Conservation (phyloP, 2,888 invertebrate genomes). For the Linyphia triangularis region DNA sequence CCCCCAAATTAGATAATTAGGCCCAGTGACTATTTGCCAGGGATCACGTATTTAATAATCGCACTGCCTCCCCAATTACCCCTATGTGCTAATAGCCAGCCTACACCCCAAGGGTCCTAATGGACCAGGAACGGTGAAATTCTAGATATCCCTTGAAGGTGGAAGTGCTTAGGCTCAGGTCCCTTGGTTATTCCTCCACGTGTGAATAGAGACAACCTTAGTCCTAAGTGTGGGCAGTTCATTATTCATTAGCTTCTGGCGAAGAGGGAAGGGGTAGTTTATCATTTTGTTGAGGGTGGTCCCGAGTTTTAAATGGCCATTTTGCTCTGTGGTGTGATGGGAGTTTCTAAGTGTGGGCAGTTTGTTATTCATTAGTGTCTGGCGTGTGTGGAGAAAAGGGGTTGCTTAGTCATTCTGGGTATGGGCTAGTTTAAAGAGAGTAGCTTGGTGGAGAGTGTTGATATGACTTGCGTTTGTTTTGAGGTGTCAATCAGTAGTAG, state of each 20-base stretch:
- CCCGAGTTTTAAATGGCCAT: too few relatives aligned
- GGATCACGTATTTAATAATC: conserved; percentile 50
- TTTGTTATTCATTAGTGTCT: background rate
- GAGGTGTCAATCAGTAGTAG: too few relatives aligned
- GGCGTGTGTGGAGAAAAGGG: background rate
- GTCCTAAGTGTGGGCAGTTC: background rate
- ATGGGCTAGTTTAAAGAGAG: too few relatives aligned
- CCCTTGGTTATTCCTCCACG: background rate
- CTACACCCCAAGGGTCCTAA: too few relatives aligned
- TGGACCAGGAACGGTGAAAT: too few relatives aligned
- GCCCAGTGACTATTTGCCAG: conserved; percentile 1
- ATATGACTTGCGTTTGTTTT: too few relatives aligned
- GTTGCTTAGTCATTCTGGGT: too few relatives aligned
- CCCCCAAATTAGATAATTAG: conserved; percentile 41
- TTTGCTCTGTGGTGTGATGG: too few relatives aligned
- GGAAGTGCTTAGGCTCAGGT: background rate
- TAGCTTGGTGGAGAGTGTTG: too few relatives aligned
- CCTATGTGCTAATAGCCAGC: background rate
- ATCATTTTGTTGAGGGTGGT: too few relatives aligned
- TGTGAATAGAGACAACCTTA: background rate
- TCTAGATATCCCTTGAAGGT: background rate
- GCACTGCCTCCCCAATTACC: conserved; percentile 31
- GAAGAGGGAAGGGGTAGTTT: background rate
- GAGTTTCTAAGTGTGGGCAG: background rate
- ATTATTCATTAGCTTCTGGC: conserved; percentile 22